These are phyloP conservation scores for Eolophus roseicapilla DNA, from an alignment of 2,113 vertebrate species.

Conservation along the genomic window DNA sequence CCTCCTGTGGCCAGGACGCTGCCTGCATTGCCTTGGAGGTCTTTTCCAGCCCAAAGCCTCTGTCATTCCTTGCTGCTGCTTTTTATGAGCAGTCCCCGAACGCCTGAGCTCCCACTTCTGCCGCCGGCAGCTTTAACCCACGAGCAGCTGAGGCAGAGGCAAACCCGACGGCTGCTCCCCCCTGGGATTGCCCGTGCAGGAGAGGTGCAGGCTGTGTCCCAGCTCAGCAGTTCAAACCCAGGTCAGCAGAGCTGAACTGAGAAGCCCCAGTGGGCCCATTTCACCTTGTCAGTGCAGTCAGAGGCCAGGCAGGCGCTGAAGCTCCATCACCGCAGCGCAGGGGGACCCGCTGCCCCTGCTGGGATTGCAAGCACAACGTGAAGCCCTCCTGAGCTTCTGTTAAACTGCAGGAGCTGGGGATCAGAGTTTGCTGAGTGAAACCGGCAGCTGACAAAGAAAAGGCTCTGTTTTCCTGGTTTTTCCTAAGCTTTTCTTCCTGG, in stretches of 20 bases:
- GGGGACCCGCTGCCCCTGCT: neutral
- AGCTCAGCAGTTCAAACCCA: neutral
- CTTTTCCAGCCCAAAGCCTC: neutral
- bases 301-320: neutral
- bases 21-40: neutral
- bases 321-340: neutral
- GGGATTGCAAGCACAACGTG: accelerated
- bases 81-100: neutral
- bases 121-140: neutral
- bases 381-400: neutral
- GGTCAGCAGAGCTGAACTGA: neutral
- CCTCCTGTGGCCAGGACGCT: neutral
- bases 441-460: neutral
- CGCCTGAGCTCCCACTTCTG: neutral
- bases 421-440: accelerated
- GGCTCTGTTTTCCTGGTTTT: neutral
- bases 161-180: neutral
- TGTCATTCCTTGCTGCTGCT: neutral
- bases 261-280: neutral
- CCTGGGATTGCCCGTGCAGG: accelerated
- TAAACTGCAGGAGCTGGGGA: neutral
- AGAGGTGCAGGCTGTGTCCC: neutral
- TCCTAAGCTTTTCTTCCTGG: neutral
- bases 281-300: neutral
- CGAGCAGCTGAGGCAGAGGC: neutral